Base-by-base conservation (phyloP, 2,797 vertebrate species). In the Sebastes trivittatus region DNA sequence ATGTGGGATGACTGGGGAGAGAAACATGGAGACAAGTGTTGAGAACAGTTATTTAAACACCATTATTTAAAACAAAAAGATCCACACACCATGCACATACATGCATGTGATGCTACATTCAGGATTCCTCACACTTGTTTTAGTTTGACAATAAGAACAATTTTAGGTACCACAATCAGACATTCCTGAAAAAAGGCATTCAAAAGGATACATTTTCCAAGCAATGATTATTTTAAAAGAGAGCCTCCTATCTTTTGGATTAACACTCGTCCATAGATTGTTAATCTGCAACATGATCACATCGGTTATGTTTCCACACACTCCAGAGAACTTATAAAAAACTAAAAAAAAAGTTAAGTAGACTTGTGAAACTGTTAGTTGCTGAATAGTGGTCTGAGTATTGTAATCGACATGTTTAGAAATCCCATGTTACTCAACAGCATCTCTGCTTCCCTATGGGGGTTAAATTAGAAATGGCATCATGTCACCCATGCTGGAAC, bases 1-100 rank as follows among this genome's bases (percentile, higher is more conserved):
- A 97, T 23, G 95, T 96, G 4, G 97, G 97, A 73, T 97, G 96
- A 22, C 97, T 98, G 92, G 11, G 79, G 85, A 81, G 6, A 67
- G 64, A 82, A 4, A 70, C 11, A 63, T 6, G 2, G 3, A 70
- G 2, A 76, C 11, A 38, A 49, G 4, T 3, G 16, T 83, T 83
- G 11, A 72, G 92, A 80, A 63, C 90, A 93, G 77, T 6, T 36
- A 7, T 29, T 82, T 4, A 75, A 18, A 71, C 6, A 0, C 1
- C 2, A 11, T n/a, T 5, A 74, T 82, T 83, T 1, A 14, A 46
- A 55, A n/a, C 1, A 36, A 34, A 1, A 14, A n/a, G 1, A 1
- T 60, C 4, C 69, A 71, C 58, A 78, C 52, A 75, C 58, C 79
- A 34, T 83, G 80, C 87, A 77, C 18, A 70, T 52, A 25, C 87